phyloP scores from a whole-genome alignment of 2,797 vertebrate genomes.

The Bovichtus variegatus region DNA sequence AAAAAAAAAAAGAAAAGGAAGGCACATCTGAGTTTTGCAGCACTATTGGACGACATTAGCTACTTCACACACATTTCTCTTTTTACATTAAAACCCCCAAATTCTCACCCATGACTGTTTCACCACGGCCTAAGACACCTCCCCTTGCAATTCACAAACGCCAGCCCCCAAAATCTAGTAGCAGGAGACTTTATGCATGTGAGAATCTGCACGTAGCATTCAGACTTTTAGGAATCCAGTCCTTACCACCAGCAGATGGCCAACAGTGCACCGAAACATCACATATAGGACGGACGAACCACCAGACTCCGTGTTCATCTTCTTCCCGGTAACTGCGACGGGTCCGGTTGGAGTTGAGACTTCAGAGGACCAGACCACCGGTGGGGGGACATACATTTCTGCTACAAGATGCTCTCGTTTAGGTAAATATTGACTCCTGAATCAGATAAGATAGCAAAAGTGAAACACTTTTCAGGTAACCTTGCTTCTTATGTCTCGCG shows the following conservation, averaged over 20 bases:
- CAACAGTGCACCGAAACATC: slow-evolving; percentile 46
- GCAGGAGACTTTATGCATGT: slow-evolving; percentile 69
- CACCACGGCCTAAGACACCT: slow-evolving; percentile 52
- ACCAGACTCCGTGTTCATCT: slow-evolving; percentile 1
- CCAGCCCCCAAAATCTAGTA: slow-evolving; percentile 42
- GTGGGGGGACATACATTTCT: background rate
- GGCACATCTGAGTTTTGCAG: background rate
- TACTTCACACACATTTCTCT: background rate
- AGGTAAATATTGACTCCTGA: slow-evolving; percentile 59
- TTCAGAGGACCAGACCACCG: background rate
- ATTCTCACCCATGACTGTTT: slow-evolving; percentile 15
- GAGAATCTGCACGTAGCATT: slow-evolving; percentile 85
- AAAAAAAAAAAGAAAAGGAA: no score
- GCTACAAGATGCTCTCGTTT: slow-evolving; percentile 46
- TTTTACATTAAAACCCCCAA: slow-evolving; percentile 6
- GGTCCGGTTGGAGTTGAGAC: background rate
- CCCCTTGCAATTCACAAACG: slow-evolving; percentile 45
- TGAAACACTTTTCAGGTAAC: no score
- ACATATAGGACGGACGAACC: slow-evolving; percentile 47
- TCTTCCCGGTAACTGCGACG: slow-evolving; percentile 1
- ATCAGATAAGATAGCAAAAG: background rate
- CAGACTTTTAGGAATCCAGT: slow-evolving; percentile 49
- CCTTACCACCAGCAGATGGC: slow-evolving; percentile 68
- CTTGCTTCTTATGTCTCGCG: background rate
- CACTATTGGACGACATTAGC: background rate